Percentiles rank a stretch among this genome's conserved stretches.
Conservation (phyloP, 2,888 invertebrate species). For the Microctonus hyperodae region DNA sequence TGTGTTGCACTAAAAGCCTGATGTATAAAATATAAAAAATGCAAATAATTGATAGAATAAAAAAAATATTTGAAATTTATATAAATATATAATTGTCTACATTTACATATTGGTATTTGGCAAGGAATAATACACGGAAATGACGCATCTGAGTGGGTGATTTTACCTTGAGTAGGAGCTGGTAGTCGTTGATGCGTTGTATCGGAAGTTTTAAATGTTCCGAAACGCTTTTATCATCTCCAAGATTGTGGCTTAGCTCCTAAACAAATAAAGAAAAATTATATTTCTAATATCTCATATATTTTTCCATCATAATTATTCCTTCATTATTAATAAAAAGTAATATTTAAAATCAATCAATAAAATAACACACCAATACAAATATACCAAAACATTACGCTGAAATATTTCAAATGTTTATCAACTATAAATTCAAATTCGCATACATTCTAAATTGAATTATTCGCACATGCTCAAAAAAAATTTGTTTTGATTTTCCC, state of each 20-base stretch:
- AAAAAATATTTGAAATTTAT: neutral
- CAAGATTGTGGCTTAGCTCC: constrained; percentile 83
- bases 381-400: neutral
- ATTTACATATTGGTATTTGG: neutral
- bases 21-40: neutral
- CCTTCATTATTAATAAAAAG: neutral
- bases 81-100: neutral
- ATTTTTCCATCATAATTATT: neutral
- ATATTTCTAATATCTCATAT: neutral
- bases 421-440: too few species aligned
- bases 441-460: too few species aligned
- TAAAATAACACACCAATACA: neutral
- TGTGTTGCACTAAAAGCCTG: neutral
- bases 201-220: constrained; percentile 94
- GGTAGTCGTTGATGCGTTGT: constrained; percentile 96
- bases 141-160: neutral
- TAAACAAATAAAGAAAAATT: constrained; percentile 61
- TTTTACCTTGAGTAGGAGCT: constrained; percentile 87
- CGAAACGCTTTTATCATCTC: constrained; percentile 87
- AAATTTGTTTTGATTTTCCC: too few species aligned
- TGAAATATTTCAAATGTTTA: neutral
- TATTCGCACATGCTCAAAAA: too few species aligned
- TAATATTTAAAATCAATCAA: neutral
- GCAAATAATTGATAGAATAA: too few species aligned
- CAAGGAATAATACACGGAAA: neutral